A percentile compares a stretch with the other conserved stretches of the same genome.
These are phyloP conservation scores for Leptinotarsa lineolata DNA, from an alignment of 1,140 invertebrate species.

Conservation along the genomic window DNA sequence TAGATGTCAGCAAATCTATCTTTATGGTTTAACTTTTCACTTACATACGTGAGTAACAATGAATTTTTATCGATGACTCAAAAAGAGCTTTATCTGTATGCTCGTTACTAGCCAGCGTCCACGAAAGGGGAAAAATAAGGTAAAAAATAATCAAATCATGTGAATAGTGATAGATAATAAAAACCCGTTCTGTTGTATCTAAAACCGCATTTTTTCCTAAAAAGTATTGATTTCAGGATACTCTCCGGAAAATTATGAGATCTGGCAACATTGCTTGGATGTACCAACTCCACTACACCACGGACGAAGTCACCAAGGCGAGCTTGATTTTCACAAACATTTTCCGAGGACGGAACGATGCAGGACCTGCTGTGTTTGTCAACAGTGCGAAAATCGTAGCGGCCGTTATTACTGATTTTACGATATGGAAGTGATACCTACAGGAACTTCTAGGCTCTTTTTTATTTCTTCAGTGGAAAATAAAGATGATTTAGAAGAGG, in stretches of 20 bases:
- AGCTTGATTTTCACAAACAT: slow-evolving; percentile 56
- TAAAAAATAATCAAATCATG: not conserved
- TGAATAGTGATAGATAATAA: not conserved
- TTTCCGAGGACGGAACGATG: slow-evolving; percentile 61
- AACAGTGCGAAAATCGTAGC: slow-evolving; percentile 56
- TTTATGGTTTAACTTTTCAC: no score
- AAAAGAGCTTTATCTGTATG: not conserved
- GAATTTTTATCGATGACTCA: no score
- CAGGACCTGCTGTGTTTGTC: slow-evolving; percentile 60
- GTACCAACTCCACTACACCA: slow-evolving; percentile 24
- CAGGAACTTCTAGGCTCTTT: slow-evolving; percentile 64
- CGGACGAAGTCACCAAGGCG: slow-evolving; percentile 46
- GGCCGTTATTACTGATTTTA: slow-evolving; percentile 49
- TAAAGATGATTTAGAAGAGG: slow-evolving; percentile 83
- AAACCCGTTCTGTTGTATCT: not conserved
- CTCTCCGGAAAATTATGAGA: slow-evolving; percentile 17
- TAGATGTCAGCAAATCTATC: no score
- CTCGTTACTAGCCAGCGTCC: not conserved
- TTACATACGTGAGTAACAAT: no score
- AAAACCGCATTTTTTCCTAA: not conserved
- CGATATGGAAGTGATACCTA: slow-evolving; percentile 65
- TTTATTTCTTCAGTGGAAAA: slow-evolving; percentile 72
- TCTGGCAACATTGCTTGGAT: slow-evolving; percentile 14
- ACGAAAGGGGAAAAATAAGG: not conserved
- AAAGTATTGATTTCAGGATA: slow-evolving; percentile 17